Evolutionary conservation across 2,797 vertebrate genomes (phyloP).

Genomic region (Acrossocheilus wenchowensis): DNA sequence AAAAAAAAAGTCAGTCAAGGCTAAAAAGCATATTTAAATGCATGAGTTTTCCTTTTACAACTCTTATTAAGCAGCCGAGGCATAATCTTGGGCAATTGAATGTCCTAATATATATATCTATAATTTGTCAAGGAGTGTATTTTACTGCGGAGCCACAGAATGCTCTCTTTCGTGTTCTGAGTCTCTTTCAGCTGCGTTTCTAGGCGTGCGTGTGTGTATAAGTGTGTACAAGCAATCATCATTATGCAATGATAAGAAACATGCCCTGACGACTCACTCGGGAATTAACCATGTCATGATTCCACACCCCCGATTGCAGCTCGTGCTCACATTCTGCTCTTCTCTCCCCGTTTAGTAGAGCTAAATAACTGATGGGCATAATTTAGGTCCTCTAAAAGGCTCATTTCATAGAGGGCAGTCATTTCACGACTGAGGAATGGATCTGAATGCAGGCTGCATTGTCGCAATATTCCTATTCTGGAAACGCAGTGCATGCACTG

Average conservation of each 20-base stretch:
- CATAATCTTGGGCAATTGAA: slow-evolving; percentile 77
- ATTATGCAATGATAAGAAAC: slow-evolving; percentile 75
- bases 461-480: slow-evolving; percentile 68
- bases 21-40: slow-evolving; percentile 88
- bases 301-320: slow-evolving; percentile 39
- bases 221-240: slow-evolving; percentile 73
- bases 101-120: slow-evolving; percentile 68
- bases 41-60: slow-evolving; percentile 79
- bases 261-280: slow-evolving; percentile 68
- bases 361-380: slow-evolving; percentile 77
- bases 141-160: slow-evolving; percentile 63
- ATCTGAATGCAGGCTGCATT: slow-evolving; percentile 77
- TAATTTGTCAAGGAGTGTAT: slow-evolving; percentile 65
- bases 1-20: slow-evolving; percentile 65
- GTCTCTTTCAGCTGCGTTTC: slow-evolving; percentile 38
- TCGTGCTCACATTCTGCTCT: slow-evolving; percentile 47
- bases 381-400: slow-evolving; percentile 80
- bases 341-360: slow-evolving; percentile 56
- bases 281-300: slow-evolving; percentile 68
- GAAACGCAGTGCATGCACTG: slow-evolving; percentile 46
- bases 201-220: slow-evolving; percentile 15
- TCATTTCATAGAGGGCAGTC: slow-evolving; percentile 79
- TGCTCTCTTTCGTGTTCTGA: slow-evolving; percentile 60
- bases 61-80: slow-evolving; percentile 77
- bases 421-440: slow-evolving; percentile 73